Conservation (phyloP, 1,140 invertebrate species). For the Neelides sp. region DNA sequence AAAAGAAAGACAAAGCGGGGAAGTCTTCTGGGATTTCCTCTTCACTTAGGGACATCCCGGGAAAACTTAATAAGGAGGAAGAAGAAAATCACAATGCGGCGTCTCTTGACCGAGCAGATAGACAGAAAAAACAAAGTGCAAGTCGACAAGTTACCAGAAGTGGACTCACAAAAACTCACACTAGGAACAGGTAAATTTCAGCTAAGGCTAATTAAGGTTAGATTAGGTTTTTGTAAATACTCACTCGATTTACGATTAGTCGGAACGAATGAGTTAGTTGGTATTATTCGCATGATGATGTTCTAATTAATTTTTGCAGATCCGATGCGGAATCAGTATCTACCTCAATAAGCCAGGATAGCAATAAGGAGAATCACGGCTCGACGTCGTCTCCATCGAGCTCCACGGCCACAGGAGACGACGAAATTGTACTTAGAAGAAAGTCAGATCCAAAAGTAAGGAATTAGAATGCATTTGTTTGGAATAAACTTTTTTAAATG, state of each 20-base stretch:
- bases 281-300: neutral
- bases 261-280: no score
- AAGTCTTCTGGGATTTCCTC: constrained; percentile 16
- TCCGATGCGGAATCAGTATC: constrained; percentile 70
- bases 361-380: constrained; percentile 46
- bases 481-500: constrained; percentile 1
- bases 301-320: constrained; percentile 27
- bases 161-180: constrained; percentile 11
- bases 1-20: constrained; percentile 12
- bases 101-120: constrained; percentile 22
- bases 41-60: constrained; percentile 27
- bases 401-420: constrained; percentile 38
- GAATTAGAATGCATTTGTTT: neutral
- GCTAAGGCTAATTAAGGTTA: neutral
- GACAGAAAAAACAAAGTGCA: constrained; percentile 15
- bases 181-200: constrained; percentile 17
- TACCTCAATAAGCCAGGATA: constrained; percentile 64
- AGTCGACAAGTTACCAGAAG: constrained; percentile 15
- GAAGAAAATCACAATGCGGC: constrained; percentile 12
- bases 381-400: constrained; percentile 34
- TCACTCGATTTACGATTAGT: no score
- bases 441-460: constrained; percentile 37
- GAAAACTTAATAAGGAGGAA: constrained; percentile 16
- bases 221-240: neutral
- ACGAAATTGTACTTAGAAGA: constrained; percentile 47